Evolutionary conservation across 2,888 invertebrate species (phyloP).

Genomic region (Hypomecis atomaria): DNA sequence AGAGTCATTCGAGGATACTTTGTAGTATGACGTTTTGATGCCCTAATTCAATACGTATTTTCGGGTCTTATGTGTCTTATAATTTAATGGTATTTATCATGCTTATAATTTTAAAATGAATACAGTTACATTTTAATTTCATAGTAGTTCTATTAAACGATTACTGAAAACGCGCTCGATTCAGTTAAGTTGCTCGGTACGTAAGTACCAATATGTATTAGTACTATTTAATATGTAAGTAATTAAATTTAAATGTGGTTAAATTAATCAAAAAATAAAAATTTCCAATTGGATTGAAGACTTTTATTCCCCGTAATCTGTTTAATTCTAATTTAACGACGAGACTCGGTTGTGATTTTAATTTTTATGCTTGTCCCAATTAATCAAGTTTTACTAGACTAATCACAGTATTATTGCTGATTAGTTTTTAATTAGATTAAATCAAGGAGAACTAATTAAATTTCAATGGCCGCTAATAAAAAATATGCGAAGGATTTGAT

Average conservation of each 20-base stretch:
- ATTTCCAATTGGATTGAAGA: slow-evolving; percentile 27
- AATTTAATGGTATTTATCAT: no score
- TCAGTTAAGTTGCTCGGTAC: slow-evolving; percentile 34
- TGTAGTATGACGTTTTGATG: no score
- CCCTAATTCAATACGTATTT: no score
- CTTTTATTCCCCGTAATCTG: slow-evolving; percentile 21
- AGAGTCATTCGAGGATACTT: no score
- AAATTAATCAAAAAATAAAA: slow-evolving; percentile 39
- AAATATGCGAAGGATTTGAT: background rate
- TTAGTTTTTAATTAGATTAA: slow-evolving; percentile 13
- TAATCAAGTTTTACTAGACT: background rate
- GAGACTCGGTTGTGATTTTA: background rate
- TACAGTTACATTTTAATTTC: background rate
- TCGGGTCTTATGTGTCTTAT: no score
- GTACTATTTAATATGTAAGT: slow-evolving; percentile 31
- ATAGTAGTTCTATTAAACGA: slow-evolving; percentile 2
- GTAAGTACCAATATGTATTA: slow-evolving; percentile 38
- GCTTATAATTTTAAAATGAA: no score
- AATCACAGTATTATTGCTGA: slow-evolving; percentile 7
- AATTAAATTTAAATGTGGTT: slow-evolving; percentile 37
- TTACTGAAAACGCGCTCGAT: slow-evolving; percentile 7
- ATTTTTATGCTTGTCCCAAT: background rate
- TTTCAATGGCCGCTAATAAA: background rate
- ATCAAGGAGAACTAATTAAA: slow-evolving; percentile 5
- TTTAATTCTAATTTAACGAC: background rate